Base-by-base conservation (phyloP, 2,113 vertebrate species). In the Macrotus californicus region DNA sequence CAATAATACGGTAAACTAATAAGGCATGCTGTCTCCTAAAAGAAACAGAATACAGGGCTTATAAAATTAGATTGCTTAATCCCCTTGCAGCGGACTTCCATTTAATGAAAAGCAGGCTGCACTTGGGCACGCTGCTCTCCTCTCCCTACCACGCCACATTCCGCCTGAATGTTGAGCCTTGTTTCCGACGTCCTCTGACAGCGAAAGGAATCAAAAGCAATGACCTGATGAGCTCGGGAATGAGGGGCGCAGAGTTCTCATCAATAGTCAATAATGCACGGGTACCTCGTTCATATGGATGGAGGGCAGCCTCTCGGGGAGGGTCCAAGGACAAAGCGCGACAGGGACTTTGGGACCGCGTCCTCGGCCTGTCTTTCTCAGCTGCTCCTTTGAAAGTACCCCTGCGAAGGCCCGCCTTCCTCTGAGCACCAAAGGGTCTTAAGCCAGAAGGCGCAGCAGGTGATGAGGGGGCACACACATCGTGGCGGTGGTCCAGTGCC, bases 181-280 rank as follows among this genome's bases (percentile, higher is more conserved):
- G 61, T 70, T 91, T 76, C 73, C 81, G 80, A 87, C 56, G 92
- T 39, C 92, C 92, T 96, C 59, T 83, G 89, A 93, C 90, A 95
- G 89, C 48, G 81, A 70, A 86, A 64, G 24, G 82, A 93, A 92
- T 94, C 70, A 36, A 79, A 96, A 91, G 84, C 70, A 87, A 41
- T 91, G 93, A 84, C 92, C 86, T 41, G 61, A 31, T 14, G 13
- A 61, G 48, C 64, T 76, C 67, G 3, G 69, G 88, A 86, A 93
- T n/a, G 59, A 13, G 9, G 70, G 77, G 36, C 26, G 14, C 26
- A 64, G 48, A 52, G 48, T 61, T 48, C 82, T 93, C 61, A 83
- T 89, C 46, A 75, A 77, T 39, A 79, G 81, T 94, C 86, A 96
- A 91, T 88, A 89, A 95, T n/a, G 79, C 80, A 26, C 34, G 8